Evolutionary conservation across 2,797 vertebrate genomes (phyloP).

Genomic region (Typhlichthys eigenmanni): DNA sequence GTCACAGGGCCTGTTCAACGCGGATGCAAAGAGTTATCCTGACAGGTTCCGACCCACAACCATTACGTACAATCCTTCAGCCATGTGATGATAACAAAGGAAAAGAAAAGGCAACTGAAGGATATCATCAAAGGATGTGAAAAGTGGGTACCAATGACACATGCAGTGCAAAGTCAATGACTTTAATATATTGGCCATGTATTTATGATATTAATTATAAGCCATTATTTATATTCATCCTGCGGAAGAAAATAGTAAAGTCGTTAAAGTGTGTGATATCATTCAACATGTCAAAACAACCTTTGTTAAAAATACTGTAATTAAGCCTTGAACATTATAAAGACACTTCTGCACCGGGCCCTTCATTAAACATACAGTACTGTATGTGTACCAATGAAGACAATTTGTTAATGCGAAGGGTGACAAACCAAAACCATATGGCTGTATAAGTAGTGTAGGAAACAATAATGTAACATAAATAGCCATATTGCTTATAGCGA

Average conservation of each 20-base stretch:
- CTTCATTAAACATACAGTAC: conserved; percentile 67
- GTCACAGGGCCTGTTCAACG: conserved; percentile 55
- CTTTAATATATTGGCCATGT: too few relatives aligned
- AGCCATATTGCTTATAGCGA: too few relatives aligned
- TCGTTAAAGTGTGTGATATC: too few relatives aligned
- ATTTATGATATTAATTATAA: conserved; percentile 24
- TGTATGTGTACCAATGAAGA: conserved; percentile 53
- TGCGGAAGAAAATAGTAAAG: conserved; percentile 38
- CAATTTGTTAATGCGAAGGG: conserved; percentile 56
- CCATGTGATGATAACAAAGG: conserved; percentile 34
- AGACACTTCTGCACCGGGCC: conserved; percentile 56
- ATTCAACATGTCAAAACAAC: conserved; percentile 44
- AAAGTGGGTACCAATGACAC: too few relatives aligned
- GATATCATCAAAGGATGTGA: too few relatives aligned
- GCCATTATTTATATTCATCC: conserved; percentile 38
- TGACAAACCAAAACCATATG: conserved; percentile 43
- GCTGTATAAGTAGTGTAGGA: not conserved
- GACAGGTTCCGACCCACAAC: too few relatives aligned
- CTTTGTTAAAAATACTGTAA: conserved; percentile 40
- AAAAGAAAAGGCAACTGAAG: too few relatives aligned
- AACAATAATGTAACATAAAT: conserved; percentile 5
- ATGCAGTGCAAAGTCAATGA: too few relatives aligned
- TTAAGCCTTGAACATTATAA: conserved; percentile 48
- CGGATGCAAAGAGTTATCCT: conserved; percentile 77
- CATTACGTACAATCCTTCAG: conserved; percentile 50